These are phyloP conservation scores for Cyprinodon brontotheroides DNA, from an alignment of 2,113 vertebrate species.

Conservation along the genomic window DNA sequence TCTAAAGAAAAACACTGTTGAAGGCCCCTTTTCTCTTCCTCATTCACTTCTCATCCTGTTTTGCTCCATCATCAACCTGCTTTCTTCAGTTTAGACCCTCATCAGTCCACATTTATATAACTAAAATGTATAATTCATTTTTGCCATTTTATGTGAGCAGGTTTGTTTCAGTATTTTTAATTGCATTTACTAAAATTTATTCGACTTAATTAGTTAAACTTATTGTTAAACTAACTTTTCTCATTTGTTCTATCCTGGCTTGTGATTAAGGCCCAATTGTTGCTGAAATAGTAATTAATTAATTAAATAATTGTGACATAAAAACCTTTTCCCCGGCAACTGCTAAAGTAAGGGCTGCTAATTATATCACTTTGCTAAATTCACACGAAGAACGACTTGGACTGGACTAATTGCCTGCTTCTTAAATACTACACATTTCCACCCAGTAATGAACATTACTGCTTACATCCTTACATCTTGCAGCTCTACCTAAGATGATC, in stretches of 20 bases:
- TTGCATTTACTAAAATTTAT: background rate
- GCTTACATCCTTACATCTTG: background rate
- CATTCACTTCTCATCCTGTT: slow-evolving; percentile 49
- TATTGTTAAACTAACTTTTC: background rate
- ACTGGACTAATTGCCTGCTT: background rate
- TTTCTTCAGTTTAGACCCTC: background rate
- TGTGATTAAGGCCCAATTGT: too few species aligned
- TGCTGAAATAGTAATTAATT: too few species aligned
- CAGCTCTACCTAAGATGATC: background rate
- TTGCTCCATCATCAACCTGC: slow-evolving; percentile 30
- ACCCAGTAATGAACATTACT: background rate
- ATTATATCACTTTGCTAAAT: background rate
- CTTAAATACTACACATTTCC: background rate
- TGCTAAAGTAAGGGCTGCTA: background rate
- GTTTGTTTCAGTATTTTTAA: background rate
- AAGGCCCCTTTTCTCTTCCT: slow-evolving; percentile 49
- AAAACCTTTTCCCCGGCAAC: background rate
- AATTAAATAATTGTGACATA: background rate
- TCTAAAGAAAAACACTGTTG: slow-evolving; percentile 58
- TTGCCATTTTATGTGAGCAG: background rate
- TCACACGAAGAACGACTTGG: background rate
- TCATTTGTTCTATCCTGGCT: background rate
- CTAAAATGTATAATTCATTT: background rate
- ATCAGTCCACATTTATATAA: background rate
- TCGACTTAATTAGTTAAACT: background rate